Base-by-base conservation (phyloP, 2,113 vertebrate genomes). In the Anolis carolinensis region DNA sequence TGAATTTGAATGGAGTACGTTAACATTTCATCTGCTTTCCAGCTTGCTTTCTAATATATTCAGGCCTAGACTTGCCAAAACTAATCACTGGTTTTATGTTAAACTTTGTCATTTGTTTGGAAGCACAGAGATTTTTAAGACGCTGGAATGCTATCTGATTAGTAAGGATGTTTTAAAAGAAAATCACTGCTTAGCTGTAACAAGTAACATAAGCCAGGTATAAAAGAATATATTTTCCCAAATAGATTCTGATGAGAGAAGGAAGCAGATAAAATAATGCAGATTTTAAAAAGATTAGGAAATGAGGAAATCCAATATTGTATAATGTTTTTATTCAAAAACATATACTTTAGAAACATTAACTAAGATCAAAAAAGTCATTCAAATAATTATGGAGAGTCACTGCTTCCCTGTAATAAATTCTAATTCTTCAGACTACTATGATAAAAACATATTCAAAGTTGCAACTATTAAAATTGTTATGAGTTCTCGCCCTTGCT, bases 381-480 rank as follows among this genome's bases (percentile, higher is more conserved):
- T 90, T 91, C 48, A 77, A 77, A 89, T 84, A 93, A 50, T 90
- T 72, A 14, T 34, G 1, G 75, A 21, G 88, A 83, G 89, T 90
- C 85, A 81, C 25, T 88, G 84, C n/a, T 90, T 48, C 87, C 76
- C 36, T 87, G 86, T 86, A 89, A 93, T 89, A 55, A 88, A 39
- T 21, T 63, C 32, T 81, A 91, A 91, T 84, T 89, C 88, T 88
- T 86, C 76, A 81, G 30, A 84, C 79, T 27, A 82, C 82, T 75
- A 71, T 48, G 32, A 82, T 20, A 88, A 92, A 89, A 84, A 67
- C 25, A 18, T 5, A 62, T 87, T 91, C 65, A 63, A 84, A 52
- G 68, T 59, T 79, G 65, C 30, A 89, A 59, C 16, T 23, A 71
- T 89, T 85, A 89, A 90, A 89, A 25, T 25, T 80, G 59, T 44